A percentile compares a stretch with the other conserved stretches of the same genome.
Conservation (phyloP, 1,140 invertebrate genomes). For the Acarapis woodi region DNA sequence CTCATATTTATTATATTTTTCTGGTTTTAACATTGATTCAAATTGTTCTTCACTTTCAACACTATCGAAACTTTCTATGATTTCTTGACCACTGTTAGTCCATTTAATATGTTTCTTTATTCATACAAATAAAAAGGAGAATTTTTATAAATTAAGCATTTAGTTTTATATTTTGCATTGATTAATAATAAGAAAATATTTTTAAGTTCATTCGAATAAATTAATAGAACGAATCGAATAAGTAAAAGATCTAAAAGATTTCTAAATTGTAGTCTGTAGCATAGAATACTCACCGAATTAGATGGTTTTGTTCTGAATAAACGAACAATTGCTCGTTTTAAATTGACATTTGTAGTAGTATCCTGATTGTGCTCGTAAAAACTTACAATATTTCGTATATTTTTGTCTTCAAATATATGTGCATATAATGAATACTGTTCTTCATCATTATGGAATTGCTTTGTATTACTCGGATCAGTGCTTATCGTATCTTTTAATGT, state of each 20-base stretch:
- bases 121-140: neutral
- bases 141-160: neutral
- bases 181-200: no score
- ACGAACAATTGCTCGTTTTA: slow-evolving; percentile 5
- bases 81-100: neutral
- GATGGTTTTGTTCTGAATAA: slow-evolving; percentile 3
- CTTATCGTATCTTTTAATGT: no score
- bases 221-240: neutral
- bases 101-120: neutral
- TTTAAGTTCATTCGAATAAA: no score
- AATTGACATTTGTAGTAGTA: slow-evolving; percentile 1
- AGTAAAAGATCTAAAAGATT: neutral
- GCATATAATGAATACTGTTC: slow-evolving; percentile 1
- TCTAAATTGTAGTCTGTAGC: neutral
- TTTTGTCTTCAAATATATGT: slow-evolving; percentile 1
- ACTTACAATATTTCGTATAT: neutral
- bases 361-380: slow-evolving; percentile 6
- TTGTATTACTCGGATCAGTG: no score
- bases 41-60: neutral
- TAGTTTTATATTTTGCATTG: no score
- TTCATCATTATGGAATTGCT: no score
- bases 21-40: slow-evolving; percentile 2
- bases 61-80: neutral
- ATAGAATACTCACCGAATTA: slow-evolving; percentile 1
- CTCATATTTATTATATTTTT: slow-evolving; percentile 2